These are phyloP conservation scores for Cryptocephalus primarius DNA, from an alignment of 2,888 invertebrate genomes.

Conservation along the genomic window DNA sequence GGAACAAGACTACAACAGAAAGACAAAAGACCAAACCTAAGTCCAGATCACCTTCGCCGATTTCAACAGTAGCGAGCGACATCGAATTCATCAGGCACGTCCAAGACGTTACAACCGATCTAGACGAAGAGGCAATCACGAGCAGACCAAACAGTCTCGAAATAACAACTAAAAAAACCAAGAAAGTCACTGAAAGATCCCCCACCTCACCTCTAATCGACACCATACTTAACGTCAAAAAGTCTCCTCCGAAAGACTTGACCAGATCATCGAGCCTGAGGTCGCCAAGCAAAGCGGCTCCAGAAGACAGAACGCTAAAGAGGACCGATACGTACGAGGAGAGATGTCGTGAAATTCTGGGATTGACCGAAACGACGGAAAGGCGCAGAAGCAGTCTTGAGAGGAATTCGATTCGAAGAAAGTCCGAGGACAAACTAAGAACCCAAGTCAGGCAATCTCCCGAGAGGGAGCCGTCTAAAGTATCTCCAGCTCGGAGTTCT, in stretches of 20 bases:
- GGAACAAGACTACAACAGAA: constrained; percentile 20
- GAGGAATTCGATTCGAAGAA: constrained; percentile 9
- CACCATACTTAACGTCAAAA: constrained; percentile 4
- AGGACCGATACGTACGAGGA: constrained; percentile 65
- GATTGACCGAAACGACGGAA: constrained; percentile 41
- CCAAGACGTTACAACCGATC: constrained; percentile 26
- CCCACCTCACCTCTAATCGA: constrained; percentile 26
- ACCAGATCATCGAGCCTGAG: constrained; percentile 40
- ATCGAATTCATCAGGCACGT: constrained; percentile 35
- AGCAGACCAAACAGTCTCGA: constrained; percentile 21
- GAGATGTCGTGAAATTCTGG: constrained; percentile 57
- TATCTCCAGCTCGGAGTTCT: constrained; percentile 12
- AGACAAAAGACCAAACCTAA: constrained; percentile 18
- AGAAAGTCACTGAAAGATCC: constrained; percentile 26
- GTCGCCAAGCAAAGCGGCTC: constrained; percentile 26
- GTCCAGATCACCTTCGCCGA: constrained; percentile 25
- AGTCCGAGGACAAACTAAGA: constrained; percentile 11
- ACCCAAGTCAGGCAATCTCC: constrained; percentile 2
- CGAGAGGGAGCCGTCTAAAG: constrained; percentile 4
- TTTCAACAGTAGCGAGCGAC: constrained; percentile 41
- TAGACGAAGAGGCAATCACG: constrained; percentile 23
- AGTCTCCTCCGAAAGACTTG: constrained; percentile 18
- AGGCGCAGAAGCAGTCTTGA: constrained; percentile 20
- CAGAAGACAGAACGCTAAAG: constrained; percentile 39
- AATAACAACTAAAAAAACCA: constrained; percentile 20